Conservation (phyloP, 2,113 vertebrate genomes). For the Thermophis baileyi region DNA sequence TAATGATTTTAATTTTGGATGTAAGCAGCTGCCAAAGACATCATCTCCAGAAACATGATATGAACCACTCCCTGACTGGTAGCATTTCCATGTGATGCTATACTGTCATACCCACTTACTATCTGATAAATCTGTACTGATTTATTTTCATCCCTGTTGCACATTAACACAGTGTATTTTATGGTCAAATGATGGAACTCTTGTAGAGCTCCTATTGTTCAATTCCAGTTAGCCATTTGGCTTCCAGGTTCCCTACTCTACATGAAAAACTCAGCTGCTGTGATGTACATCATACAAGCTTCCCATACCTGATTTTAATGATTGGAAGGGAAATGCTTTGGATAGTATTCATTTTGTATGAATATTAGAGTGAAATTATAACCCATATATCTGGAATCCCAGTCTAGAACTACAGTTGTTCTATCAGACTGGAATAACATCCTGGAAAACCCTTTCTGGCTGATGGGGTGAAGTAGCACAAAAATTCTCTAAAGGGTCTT, state of each 20-base stretch:
- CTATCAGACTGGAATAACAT: neutral
- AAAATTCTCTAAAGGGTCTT: neutral
- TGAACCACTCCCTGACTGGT: neutral
- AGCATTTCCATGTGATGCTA: neutral
- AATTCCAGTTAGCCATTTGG: neutral
- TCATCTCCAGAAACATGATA: neutral
- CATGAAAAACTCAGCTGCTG: neutral
- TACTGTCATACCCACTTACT: neutral
- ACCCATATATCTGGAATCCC: neutral
- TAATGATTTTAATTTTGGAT: neutral
- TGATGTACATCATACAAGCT: neutral
- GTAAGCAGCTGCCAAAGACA: neutral
- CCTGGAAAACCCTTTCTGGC: neutral
- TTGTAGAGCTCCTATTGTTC: neutral
- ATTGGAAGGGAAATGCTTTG: neutral
- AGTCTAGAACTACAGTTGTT: neutral
- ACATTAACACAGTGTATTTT: neutral
- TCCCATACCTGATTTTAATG: neutral
- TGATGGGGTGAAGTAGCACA: neutral
- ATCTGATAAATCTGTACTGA: neutral
- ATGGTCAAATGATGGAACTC: neutral
- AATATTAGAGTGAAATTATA: neutral
- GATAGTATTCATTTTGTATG: neutral
- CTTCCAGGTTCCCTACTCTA: neutral
- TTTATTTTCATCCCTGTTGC: neutral